Evolutionary conservation across 2,888 invertebrate species (phyloP).

Genomic region (Nephrotoma guestfalica): DNA sequence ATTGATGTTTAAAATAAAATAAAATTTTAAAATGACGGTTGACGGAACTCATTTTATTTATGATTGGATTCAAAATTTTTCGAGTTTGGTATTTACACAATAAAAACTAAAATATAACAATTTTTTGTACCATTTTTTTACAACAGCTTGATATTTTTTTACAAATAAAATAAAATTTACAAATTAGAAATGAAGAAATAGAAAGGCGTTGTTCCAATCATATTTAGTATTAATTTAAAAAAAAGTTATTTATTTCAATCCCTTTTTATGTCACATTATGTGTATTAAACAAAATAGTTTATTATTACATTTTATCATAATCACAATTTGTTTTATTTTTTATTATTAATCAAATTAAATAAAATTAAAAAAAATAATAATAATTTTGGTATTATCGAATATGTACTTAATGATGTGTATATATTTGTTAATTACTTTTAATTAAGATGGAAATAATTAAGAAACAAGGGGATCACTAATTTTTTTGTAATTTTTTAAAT

Average conservation of each 20-base stretch:
- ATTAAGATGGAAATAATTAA: neutral
- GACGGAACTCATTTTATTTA: neutral
- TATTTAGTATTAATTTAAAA: neutral
- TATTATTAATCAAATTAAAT: neutral
- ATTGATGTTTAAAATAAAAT: neutral
- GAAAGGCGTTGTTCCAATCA: neutral
- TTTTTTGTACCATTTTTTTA: neutral
- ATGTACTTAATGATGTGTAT: neutral
- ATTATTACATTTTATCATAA: neutral
- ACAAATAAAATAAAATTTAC: neutral
- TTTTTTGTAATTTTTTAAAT: neutral
- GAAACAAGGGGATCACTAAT: neutral
- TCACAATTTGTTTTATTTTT: conserved; percentile 1
- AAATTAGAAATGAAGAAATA: neutral
- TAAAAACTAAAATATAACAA: neutral
- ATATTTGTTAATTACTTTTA: neutral
- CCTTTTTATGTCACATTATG: conserved; percentile 2
- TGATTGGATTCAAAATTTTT: neutral
- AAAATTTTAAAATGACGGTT: neutral
- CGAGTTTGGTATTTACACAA: neutral
- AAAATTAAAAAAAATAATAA: neutral
- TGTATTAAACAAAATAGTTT: neutral
- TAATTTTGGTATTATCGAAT: neutral
- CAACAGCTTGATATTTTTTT: neutral
- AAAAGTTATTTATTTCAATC: neutral